Evolutionary conservation across 2,797 vertebrate genomes (phyloP), one percentile per base, ranked within the genome.

Genomic region (Alca torda): DNA sequence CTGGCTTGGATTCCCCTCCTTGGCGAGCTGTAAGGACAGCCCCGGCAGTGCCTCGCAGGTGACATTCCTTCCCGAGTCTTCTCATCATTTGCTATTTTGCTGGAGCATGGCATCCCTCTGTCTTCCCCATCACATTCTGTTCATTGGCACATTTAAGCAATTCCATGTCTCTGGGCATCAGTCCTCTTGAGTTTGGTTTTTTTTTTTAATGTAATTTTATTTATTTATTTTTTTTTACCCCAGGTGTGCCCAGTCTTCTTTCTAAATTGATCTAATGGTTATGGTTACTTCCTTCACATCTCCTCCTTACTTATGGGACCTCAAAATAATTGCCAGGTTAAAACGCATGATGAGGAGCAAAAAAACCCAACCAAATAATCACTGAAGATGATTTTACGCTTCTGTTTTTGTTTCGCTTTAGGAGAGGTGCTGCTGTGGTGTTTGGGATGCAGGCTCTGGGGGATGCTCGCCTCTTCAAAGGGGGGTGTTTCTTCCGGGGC

Each of bases 331-430:
- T 13, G 41, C 26, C 10, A 41, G 56, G 41, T 77, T 69, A 30
- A 88, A 60, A 43, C 0, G 2, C 41, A 16, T 6, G 8, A 11
- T 0, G 7, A 73, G 64, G 20, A 45, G 25, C 16, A 31, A 60
- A 67, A 67, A 53, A 45, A 28, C 26, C 80, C 41, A 10, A 45
- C 39, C 39, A 39, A 39, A 39, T 39, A 39, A 48, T 48, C 46
- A 48, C 11, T 39, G 13, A 26, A 8, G 64, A 8, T 35, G 30
- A 11, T 69, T 85, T 78, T 23, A 17, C 19, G 3, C 13, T 43
- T 24, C 16, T 65, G 41, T 31, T 35, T 68, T 39, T 68, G 41
- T 54, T 72, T 33, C 45, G 61, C 68, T 41, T 7, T 30, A n/a
- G 80, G 43, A n/a, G 70, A 33, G 7, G 24, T 1, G 1, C 16